These are phyloP conservation scores for Tetrao urogallus DNA, from an alignment of 2,113 vertebrate species.

Conservation along the genomic window DNA sequence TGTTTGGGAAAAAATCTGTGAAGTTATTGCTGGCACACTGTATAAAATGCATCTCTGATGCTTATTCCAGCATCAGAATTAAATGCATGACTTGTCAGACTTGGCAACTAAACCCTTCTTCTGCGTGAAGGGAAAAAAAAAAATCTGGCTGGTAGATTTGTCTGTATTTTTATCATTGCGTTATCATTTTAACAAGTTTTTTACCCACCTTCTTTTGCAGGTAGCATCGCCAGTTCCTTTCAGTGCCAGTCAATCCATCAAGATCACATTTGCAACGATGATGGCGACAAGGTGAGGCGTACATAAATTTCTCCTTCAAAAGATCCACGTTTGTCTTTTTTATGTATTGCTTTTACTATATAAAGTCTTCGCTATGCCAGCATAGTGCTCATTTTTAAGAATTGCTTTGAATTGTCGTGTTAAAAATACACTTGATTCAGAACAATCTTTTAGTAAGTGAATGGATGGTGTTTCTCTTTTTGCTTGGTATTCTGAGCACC, in stretches of 20 bases:
- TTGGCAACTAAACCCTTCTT: background rate
- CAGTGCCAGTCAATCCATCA: conserved; percentile 83
- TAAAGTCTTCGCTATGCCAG: background rate
- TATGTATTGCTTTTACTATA: conserved; percentile 1
- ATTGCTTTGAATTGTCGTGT: background rate
- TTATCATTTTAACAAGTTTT: conserved; percentile 35
- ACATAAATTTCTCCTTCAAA: conserved; percentile 49
- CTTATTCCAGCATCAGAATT: background rate
- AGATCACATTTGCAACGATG: conserved; percentile 85
- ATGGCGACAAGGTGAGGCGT: conserved; percentile 84
- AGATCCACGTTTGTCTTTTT: conserved; percentile 8
- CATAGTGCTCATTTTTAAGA: background rate
- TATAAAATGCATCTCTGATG: background rate
- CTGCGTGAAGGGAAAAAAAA: background rate
- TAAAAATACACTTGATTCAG: background rate
- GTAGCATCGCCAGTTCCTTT: conserved; percentile 81
- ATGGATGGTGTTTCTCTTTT: background rate
- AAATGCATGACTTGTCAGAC: background rate
- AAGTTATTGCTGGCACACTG: background rate
- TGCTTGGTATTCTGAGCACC: background rate
- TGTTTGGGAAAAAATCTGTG: background rate
- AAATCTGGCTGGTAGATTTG: background rate
- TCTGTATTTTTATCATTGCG: background rate
- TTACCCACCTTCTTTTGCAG: conserved; percentile 72
- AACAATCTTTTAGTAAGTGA: background rate